Evolutionary conservation across 2,888 invertebrate genomes (phyloP).

Genomic region (Fabriciana adippe): DNA sequence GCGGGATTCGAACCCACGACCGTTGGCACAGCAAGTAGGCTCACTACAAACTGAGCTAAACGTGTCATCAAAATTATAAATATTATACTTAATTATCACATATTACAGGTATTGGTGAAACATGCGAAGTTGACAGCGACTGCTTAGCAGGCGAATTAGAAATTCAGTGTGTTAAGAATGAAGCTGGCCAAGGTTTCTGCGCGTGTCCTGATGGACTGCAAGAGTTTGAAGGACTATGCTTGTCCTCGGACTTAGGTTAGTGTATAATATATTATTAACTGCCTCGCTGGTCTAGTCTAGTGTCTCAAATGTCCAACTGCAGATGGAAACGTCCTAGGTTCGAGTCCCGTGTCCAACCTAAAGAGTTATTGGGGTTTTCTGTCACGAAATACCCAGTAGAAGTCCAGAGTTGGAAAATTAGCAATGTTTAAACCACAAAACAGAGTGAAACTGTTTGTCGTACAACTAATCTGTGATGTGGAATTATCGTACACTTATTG

Average conservation of each 20-base stretch:
- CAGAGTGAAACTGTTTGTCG: too few species aligned
- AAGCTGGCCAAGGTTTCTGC: conserved; percentile 53
- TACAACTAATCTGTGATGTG: too few species aligned
- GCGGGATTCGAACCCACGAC: too few species aligned
- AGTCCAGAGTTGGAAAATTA: too few species aligned
- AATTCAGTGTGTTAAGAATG: conserved; percentile 55
- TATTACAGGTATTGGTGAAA: conserved; percentile 63
- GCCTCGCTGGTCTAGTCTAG: too few species aligned
- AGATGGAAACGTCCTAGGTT: neutral
- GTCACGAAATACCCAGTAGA: neutral
- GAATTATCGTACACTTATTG: too few species aligned
- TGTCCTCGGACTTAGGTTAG: conserved; percentile 59
- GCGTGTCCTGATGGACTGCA: conserved; percentile 56
- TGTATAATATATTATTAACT: neutral
- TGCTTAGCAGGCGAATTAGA: conserved; percentile 66
- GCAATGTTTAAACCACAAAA: too few species aligned
- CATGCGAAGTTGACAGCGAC: conserved; percentile 61
- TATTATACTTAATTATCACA: neutral
- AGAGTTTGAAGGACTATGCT: conserved; percentile 57
- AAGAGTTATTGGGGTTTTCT: neutral
- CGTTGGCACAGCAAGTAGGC: too few species aligned
- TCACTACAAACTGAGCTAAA: too few species aligned
- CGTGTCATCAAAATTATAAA: too few species aligned
- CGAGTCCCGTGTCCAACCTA: too few species aligned
- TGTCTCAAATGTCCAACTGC: too few species aligned